phyloP scores from a whole-genome alignment of 2,797 vertebrate species.

The Hypotaenidia okinawae region DNA sequence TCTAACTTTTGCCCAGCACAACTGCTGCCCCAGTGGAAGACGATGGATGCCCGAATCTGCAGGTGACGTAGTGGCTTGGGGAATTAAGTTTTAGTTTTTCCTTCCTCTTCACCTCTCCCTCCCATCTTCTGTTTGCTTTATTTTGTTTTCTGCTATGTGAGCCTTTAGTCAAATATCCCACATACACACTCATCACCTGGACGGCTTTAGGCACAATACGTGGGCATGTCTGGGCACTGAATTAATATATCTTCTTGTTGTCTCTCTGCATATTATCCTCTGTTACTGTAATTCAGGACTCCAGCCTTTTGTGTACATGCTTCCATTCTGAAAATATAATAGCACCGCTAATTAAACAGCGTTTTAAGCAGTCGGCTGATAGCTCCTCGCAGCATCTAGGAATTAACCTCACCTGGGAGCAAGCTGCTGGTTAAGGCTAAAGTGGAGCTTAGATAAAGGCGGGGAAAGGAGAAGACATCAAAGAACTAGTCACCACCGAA shows the following conservation, averaged over 20 bases:
- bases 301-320: slow-evolving; percentile 43
- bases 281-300: slow-evolving; percentile 44
- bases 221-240: slow-evolving; percentile 62
- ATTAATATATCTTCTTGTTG: slow-evolving; percentile 11
- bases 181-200: slow-evolving; percentile 26
- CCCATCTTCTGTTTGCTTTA: background rate
- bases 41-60: background rate
- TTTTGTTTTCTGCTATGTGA: slow-evolving; percentile 17
- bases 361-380: slow-evolving; percentile 52
- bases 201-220: slow-evolving; percentile 17
- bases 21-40: background rate
- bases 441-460: slow-evolving; percentile 58
- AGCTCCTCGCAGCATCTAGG: slow-evolving; percentile 35
- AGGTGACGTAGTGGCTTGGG: background rate
- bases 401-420: slow-evolving; percentile 66
- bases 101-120: slow-evolving; percentile 3
- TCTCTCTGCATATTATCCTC: slow-evolving; percentile 54
- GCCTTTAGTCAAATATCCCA: slow-evolving; percentile 40
- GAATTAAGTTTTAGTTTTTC: background rate
- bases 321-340: slow-evolving; percentile 52
- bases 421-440: slow-evolving; percentile 45
- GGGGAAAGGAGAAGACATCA: slow-evolving; percentile 57
- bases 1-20: background rate
- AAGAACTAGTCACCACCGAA: slow-evolving; percentile 55
- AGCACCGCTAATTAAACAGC: slow-evolving; percentile 60